Percentiles rank a stretch among this genome's conserved stretches.
These are phyloP conservation scores for Rhinella marina DNA, from an alignment of 2,797 vertebrate genomes.

Conservation along the genomic window DNA sequence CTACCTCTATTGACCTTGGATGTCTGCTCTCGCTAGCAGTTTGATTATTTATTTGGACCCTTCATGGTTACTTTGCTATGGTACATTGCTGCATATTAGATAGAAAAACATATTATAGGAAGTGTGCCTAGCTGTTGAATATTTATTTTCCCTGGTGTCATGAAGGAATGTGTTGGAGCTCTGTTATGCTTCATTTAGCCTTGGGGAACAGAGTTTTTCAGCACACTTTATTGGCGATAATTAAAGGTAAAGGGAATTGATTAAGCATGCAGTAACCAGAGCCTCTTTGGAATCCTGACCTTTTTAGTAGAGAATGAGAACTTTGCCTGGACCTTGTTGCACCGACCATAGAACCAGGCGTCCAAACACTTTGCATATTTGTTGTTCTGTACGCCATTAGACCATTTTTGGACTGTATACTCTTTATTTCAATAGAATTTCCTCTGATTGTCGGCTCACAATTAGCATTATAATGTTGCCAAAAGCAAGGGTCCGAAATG, in stretches of 20 bases:
- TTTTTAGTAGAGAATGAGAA: conserved; percentile 9
- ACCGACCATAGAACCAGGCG: conserved; percentile 8
- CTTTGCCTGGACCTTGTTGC: neutral
- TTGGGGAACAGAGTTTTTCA: conserved; percentile 16
- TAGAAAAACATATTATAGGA: conserved; percentile 50
- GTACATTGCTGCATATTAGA: conserved; percentile 50
- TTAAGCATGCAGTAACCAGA: conserved; percentile 18
- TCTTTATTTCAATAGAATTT: conserved; percentile 43
- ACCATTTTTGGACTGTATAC: conserved; percentile 34
- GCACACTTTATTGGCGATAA: conserved; percentile 37
- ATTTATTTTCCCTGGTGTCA: conserved; percentile 56
- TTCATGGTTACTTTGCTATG: conserved; percentile 48
- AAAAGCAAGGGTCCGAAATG: conserved; percentile 41
- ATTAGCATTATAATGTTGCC: conserved; percentile 24
- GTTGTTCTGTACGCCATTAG: conserved; percentile 17
- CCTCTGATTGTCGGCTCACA: conserved; percentile 34
- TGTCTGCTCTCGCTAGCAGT: conserved; percentile 37
- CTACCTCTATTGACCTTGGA: conserved; percentile 50
- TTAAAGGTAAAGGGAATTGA: conserved; percentile 42
- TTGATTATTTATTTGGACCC: conserved; percentile 45
- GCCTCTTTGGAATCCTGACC: neutral
- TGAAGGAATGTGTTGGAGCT: conserved; percentile 47
- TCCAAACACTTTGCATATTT: conserved; percentile 26
- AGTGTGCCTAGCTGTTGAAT: conserved; percentile 51
- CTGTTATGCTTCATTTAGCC: conserved; percentile 33